Percentiles rank a stretch among this genome's conserved stretches.
These are phyloP conservation scores for Eidolon dupreanum DNA, from an alignment of 2,797 vertebrate genomes.

Conservation along the genomic window DNA sequence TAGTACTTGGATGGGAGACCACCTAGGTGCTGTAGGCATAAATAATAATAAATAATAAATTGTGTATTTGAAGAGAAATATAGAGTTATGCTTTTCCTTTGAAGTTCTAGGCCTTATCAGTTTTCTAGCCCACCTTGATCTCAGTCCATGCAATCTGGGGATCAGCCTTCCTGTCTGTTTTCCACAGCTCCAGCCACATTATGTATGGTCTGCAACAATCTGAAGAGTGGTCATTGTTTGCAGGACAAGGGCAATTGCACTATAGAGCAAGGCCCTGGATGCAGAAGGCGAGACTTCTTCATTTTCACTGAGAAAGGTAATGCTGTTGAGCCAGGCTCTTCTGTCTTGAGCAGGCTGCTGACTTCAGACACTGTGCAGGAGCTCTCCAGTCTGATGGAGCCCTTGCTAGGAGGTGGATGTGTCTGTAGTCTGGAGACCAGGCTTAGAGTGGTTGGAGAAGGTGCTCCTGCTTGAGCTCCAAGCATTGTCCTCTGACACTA, in stretches of 20 bases:
- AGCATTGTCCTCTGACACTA: background rate
- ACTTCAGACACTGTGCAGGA: background rate
- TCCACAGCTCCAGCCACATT: background rate
- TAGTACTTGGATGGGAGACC: too few species aligned
- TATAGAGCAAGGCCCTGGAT: background rate
- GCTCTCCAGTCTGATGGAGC: background rate
- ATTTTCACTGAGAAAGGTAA: slow-evolving; percentile 8
- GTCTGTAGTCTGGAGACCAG: background rate
- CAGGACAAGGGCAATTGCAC: slow-evolving; percentile 49
- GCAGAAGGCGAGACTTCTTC: slow-evolving; percentile 54
- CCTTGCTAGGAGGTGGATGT: background rate
- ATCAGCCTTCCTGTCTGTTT: background rate
- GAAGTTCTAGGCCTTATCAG: background rate
- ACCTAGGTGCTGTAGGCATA: too few species aligned
- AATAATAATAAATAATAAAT: too few species aligned
- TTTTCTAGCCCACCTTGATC: background rate
- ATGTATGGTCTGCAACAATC: slow-evolving; percentile 48
- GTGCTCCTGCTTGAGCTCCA: background rate
- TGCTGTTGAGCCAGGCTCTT: background rate
- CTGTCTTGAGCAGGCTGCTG: rapidly evolving
- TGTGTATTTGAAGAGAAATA: too few species aligned
- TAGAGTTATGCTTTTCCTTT: background rate
- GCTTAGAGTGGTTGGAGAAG: too few species aligned
- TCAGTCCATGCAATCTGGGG: background rate
- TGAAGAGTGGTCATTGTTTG: slow-evolving; percentile 27